These are phyloP conservation scores for Condylostylus longicornis DNA, from an alignment of 1,140 invertebrate species.

Conservation along the genomic window DNA sequence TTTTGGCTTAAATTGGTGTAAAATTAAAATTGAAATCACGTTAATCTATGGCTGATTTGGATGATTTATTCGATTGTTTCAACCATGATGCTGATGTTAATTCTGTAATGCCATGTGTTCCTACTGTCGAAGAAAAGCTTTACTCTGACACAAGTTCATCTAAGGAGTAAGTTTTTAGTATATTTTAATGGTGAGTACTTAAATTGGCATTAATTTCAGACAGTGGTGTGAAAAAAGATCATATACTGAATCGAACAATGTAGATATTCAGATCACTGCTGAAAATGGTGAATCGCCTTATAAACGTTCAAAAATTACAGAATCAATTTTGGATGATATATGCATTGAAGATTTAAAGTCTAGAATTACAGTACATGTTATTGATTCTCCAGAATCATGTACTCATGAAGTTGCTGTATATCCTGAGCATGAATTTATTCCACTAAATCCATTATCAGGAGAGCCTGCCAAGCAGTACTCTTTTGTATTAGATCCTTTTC, in stretches of 20 bases:
- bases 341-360: slow-evolving; percentile 29
- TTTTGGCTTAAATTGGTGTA: no score
- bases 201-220: not conserved
- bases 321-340: slow-evolving; percentile 31
- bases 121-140: not conserved
- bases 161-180: not conserved
- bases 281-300: slow-evolving; percentile 3
- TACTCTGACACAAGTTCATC: not conserved
- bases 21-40: no score
- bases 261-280: slow-evolving; percentile 3
- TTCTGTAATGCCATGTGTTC: slow-evolving; percentile 1
- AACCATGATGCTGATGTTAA: slow-evolving; percentile 5
- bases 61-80: slow-evolving; percentile 14
- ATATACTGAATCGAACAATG: not conserved
- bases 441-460: slow-evolving; percentile 41
- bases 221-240: not conserved
- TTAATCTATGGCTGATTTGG: slow-evolving; percentile 13
- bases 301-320: slow-evolving; percentile 14
- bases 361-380: slow-evolving; percentile 66
- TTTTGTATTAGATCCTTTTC: slow-evolving; percentile 95
- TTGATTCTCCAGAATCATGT: slow-evolving; percentile 79
- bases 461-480: slow-evolving; percentile 85
- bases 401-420: slow-evolving; percentile 88
- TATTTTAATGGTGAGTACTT: not conserved
- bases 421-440: slow-evolving; percentile 65